These are phyloP conservation scores for Minunthozetes semirufus DNA, from an alignment of 2,888 invertebrate species.

Conservation along the genomic window DNA sequence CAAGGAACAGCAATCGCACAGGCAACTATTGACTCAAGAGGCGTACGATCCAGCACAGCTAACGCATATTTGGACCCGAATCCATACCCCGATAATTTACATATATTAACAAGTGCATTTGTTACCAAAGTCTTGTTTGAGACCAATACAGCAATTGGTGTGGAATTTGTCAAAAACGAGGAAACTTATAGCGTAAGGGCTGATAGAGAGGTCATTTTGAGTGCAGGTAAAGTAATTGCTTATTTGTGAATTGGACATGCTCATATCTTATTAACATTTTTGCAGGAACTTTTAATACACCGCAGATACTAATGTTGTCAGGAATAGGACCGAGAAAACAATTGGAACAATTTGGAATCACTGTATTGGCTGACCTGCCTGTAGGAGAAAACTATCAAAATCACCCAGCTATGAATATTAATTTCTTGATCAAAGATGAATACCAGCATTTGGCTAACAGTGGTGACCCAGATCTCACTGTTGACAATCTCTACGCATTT, in stretches of 20 bases:
- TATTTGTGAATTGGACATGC: not conserved
- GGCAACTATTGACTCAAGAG: not conserved
- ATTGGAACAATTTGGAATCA: slow-evolving; percentile 48
- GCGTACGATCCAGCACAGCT: not conserved
- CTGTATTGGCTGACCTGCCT: slow-evolving; percentile 51
- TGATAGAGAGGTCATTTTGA: not conserved
- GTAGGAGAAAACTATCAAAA: slow-evolving; percentile 54
- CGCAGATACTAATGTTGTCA: slow-evolving; percentile 49
- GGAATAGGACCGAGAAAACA: slow-evolving; percentile 47
- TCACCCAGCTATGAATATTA: slow-evolving; percentile 44
- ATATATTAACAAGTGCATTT: not conserved
- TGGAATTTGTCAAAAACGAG: not conserved
- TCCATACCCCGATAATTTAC: not conserved
- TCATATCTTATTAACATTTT: not conserved
- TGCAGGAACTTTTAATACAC: slow-evolving; percentile 49
- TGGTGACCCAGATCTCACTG: not conserved
- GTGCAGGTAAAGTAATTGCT: not conserved
- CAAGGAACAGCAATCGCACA: not conserved
- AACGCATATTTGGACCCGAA: slow-evolving; percentile 13
- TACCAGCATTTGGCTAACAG: not conserved
- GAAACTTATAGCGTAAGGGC: no score
- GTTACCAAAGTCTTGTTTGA: not conserved
- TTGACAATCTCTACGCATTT: not conserved
- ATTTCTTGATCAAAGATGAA: not conserved
- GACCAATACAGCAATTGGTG: not conserved